Conservation (phyloP, 1,140 invertebrate genomes). For the Trichonephila inaurata region DNA sequence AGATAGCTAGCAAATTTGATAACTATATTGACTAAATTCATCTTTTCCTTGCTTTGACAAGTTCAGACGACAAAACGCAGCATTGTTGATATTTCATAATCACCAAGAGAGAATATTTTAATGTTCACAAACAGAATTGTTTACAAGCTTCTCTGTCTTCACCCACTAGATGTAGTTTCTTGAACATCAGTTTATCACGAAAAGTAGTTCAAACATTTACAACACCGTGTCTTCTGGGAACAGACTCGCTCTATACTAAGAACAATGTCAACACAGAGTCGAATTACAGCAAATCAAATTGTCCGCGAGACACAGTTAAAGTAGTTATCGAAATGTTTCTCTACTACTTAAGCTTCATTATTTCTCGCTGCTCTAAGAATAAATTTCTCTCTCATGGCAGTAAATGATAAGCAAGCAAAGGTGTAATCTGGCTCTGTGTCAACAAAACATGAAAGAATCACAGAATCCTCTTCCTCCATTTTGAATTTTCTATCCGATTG, state of each 20-base stretch:
- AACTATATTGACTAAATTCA: constrained; percentile 14
- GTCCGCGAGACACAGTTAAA: background rate
- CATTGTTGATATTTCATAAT: background rate
- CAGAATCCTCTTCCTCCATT: constrained; percentile 25
- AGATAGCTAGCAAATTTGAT: background rate
- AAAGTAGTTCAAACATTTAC: constrained; percentile 1
- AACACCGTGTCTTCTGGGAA: too few species aligned
- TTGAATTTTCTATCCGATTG: background rate
- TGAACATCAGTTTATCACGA: background rate
- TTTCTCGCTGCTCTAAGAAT: background rate
- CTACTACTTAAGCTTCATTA: background rate
- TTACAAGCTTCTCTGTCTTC: constrained; percentile 3
- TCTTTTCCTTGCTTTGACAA: background rate
- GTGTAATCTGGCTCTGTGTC: constrained; percentile 52
- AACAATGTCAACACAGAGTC: constrained; percentile 45
- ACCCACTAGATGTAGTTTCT: background rate
- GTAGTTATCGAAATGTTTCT: background rate
- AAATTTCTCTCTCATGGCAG: background rate
- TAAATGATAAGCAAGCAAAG: background rate
- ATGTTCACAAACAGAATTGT: background rate
- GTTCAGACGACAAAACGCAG: background rate
- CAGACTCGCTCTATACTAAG: background rate
- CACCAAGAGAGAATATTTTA: background rate
- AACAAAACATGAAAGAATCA: constrained; percentile 39
- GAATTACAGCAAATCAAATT: background rate